Evolutionary conservation across 2,113 vertebrate genomes (phyloP), one percentile per base, ranked within the genome.

Genomic region (Podarcis muralis): DNA sequence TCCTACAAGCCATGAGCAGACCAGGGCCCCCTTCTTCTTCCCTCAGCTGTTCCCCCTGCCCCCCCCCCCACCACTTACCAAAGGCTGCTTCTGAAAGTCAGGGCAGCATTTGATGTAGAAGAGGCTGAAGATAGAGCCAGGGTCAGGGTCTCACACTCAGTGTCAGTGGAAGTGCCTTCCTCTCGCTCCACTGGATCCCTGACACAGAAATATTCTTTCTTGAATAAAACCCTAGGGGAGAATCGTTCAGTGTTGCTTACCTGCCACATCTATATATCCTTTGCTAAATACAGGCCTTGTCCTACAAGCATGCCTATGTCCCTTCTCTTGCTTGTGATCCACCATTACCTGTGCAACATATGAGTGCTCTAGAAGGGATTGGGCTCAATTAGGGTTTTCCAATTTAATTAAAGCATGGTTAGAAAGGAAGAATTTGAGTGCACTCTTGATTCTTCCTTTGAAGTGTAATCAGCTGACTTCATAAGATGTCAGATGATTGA

Each of bases 131-230:
- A 18, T 74, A 18, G 59, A 18, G 59, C 1, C 32, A 37, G 18
- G 3, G 18, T 18, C 35, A 22, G 72, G 3, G 22, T 3, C 22
- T 77, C 59, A n/a, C n/a, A 13, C 68, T 35, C 2, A 5, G 59
- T 5, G 16, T 2, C 32, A 37, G 72, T 75, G 18, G 32, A 75
- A 37, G 72, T 12, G 22, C 4, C 9, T 77, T 74, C 48, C 48
- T 30, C 68, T 35, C 2, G 1, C 22, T 16, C 20, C 18, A 27
- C 8, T 15, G 59, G 79, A 20, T 62, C 20, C n/a, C 35, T 35
- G n/a, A n/a, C 32, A 84, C 82, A 78, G 0, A 0, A 25, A 48
- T 6, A 2, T 0, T 2, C n/a, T 2, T n/a, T 22, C 18, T 72
- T 81, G 30, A 40, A 57, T 81, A 76, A 87, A 89, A 48, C 23